Percentiles rank a stretch among this genome's conserved stretches.
Conservation (phyloP, 2,113 vertebrate species). For the Lutjanus erythropterus region DNA sequence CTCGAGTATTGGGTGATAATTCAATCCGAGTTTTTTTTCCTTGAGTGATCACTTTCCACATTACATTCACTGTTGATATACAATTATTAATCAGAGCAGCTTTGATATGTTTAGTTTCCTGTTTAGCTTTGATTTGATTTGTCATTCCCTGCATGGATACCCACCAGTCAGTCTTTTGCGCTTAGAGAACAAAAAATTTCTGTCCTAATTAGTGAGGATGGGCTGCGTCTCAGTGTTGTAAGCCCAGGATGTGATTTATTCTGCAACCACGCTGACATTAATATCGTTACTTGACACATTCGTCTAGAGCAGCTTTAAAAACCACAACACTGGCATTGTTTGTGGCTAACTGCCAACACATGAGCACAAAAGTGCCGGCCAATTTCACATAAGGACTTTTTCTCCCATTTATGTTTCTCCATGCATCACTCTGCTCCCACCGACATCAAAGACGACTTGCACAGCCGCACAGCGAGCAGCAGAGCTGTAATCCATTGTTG, state of each 20-base stretch:
- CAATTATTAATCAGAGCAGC: background rate
- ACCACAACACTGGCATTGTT: background rate
- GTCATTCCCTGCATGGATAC: background rate
- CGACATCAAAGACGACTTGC: constrained; percentile 21
- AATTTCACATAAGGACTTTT: constrained; percentile 39
- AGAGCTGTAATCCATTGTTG: constrained; percentile 35
- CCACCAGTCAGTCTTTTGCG: background rate
- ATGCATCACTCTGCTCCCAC: constrained; percentile 16
- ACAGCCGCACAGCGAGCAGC: background rate
- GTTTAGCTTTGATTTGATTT: background rate
- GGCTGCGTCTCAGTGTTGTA: no score
- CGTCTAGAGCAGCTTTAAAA: constrained; percentile 11
- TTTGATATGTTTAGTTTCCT: background rate
- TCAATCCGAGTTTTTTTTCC: background rate
- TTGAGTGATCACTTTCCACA: background rate
- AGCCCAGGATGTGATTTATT: background rate
- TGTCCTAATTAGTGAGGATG: background rate
- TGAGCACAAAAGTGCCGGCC: constrained; percentile 2
- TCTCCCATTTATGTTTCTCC: background rate
- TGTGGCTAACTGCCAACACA: background rate
- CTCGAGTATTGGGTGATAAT: background rate
- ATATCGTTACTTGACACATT: background rate
- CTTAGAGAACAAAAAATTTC: background rate
- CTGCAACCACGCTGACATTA: background rate
- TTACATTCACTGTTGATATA: background rate